A percentile compares a stretch with the other conserved stretches of the same genome.
These are phyloP conservation scores for Poeciliopsis turrubarensis DNA, from an alignment of 2,113 vertebrate genomes.

Conservation along the genomic window DNA sequence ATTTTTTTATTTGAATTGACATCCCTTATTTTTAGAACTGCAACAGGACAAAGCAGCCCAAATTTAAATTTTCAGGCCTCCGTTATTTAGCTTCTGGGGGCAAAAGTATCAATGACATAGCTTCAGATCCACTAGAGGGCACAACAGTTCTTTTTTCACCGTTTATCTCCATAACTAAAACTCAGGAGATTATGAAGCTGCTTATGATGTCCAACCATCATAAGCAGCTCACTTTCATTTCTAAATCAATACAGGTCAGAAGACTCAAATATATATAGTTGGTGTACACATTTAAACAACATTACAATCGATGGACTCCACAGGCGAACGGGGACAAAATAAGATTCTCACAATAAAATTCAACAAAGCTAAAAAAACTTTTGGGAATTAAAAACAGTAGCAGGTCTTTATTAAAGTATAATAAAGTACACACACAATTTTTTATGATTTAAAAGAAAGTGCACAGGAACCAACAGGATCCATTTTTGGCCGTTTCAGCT, in stretches of 20 bases:
- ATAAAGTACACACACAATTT: background rate
- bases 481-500: slow-evolving; percentile 7
- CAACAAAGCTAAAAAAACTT: background rate
- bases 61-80: background rate
- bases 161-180: background rate
- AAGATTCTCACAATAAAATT: slow-evolving; percentile 18
- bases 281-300: slow-evolving; percentile 1
- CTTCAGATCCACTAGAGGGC: slow-evolving; percentile 48
- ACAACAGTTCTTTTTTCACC: background rate
- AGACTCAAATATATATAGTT: background rate
- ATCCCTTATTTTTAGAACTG: background rate
- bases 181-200: background rate
- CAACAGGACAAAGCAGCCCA: background rate
- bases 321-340: slow-evolving; percentile 4
- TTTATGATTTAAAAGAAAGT: background rate
- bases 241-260: background rate
- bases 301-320: slow-evolving; percentile 27
- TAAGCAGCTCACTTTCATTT: background rate
- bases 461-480: background rate
- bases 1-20: background rate
- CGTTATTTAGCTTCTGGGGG: background rate
- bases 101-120: background rate
- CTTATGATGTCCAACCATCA: background rate
- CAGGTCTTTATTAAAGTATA: background rate
- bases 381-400: background rate